Base-by-base conservation (phyloP, 1,140 invertebrate genomes). In the Leptonema lineaticorne region DNA sequence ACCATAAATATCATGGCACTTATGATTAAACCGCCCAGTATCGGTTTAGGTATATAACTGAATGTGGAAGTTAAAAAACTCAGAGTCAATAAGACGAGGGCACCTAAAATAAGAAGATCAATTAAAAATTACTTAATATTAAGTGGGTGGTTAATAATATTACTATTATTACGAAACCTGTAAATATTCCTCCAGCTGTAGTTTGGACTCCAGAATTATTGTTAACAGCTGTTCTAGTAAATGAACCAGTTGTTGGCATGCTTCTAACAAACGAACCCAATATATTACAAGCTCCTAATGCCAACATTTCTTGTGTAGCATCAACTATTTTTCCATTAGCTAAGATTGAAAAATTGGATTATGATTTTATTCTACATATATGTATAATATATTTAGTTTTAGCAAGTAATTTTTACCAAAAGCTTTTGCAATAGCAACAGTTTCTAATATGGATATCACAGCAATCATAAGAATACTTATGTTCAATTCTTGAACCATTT, bases 201-300 rank as follows among this genome's bases (percentile, higher is more conserved):
- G 93, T 94, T 75, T 85, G 85, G 0, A 95, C 94, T 24, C 94
- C 93, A 72, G 91, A 92, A 28, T 90, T 88, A 74, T 93, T 89
- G 78, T 96, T 95, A 0, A 96, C 88, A 5, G 93, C 93, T 30
- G 93, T 94, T 74, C 92, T 85, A 0, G 89, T 90, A 77, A 93
- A 92, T 30, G 90, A 92, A 45, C 91, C 93, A 1, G 94, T 93
- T 0, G 89, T 86, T 11, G 93, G 93, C 85, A 92, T 91, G 0
- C 92, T 92, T 1, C 85, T 85, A 0, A 93, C 84, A 76, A 95
- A 95, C 29, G 91, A 91, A 60, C 92, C 89, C 8, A 89, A 75
- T 41, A 95, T 79, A 77, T 95, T 96, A 74, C 87, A 87, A 0
- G 89, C 68, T 20, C 92, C 92, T 20, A 92, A 75, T 0, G 90